These are phyloP conservation scores for Petromus typicus DNA, from an alignment of 2,113 vertebrate species.

Conservation along the genomic window DNA sequence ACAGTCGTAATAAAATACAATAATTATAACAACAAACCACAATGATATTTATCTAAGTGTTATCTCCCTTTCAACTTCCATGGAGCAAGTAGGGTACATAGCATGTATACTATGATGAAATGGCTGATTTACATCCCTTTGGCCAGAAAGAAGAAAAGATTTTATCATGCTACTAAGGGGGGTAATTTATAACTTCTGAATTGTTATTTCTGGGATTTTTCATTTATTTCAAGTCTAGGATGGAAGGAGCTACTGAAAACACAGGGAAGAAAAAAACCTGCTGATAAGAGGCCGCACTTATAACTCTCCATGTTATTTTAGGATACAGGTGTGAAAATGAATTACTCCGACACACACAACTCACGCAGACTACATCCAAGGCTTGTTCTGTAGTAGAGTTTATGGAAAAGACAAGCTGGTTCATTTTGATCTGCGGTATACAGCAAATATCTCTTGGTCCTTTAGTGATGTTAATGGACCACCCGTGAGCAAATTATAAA, in stretches of 20 bases:
- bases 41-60: background rate
- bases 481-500: background rate
- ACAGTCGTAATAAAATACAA: background rate
- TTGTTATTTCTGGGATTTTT: background rate
- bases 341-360: background rate
- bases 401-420: background rate
- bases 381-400: background rate
- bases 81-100: background rate
- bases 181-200: background rate
- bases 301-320: constrained; percentile 5
- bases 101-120: too few species aligned
- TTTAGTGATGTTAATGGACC: background rate
- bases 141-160: background rate
- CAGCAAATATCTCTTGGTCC: background rate
- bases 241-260: background rate
- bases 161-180: background rate
- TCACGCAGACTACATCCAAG: background rate
- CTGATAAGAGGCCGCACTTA: background rate
- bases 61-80: background rate
- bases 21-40: background rate
- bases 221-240: background rate
- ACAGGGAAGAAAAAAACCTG: background rate
- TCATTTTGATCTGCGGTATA: background rate
- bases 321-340: background rate
- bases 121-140: background rate